Evolutionary conservation across 1,140 invertebrate genomes (phyloP).

Genomic region (Augochlora pura): DNA sequence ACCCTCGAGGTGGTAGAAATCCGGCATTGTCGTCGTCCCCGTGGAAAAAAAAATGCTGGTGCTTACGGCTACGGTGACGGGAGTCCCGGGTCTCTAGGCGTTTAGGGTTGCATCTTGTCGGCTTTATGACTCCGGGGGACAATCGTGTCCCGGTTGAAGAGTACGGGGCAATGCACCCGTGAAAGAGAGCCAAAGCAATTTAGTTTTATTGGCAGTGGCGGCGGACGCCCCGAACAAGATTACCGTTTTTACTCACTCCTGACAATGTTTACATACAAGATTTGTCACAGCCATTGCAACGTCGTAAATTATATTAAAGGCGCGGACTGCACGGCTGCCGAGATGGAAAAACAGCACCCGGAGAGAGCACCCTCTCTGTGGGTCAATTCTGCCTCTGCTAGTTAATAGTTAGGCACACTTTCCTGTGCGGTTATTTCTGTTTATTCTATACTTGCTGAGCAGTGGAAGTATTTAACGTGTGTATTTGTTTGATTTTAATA

Average conservation of each 20-base stretch:
- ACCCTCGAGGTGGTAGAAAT: not conserved
- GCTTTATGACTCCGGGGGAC: slow-evolving; percentile 54
- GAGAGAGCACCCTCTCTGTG: slow-evolving; percentile 6
- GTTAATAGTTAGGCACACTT: too few species aligned
- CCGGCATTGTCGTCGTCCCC: not conserved
- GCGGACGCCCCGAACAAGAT: slow-evolving; percentile 28
- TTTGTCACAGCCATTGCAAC: slow-evolving; percentile 75
- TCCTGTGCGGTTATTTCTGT: too few species aligned
- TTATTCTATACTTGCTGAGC: too few species aligned
- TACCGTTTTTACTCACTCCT: slow-evolving; percentile 72
- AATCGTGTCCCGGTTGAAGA: not conserved
- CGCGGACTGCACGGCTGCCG: not conserved
- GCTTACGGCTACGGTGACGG: slow-evolving; percentile 35
- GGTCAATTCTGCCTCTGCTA: too few species aligned
- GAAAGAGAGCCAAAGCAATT: slow-evolving; percentile 58
- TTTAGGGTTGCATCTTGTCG: slow-evolving; percentile 56
- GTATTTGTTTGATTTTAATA: too few species aligned
- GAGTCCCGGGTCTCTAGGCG: slow-evolving; percentile 34
- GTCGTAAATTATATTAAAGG: slow-evolving; percentile 74
- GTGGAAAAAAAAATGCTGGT: slow-evolving; percentile 13
- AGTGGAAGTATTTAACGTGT: too few species aligned
- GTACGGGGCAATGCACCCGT: slow-evolving; percentile 13
- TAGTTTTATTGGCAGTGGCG: slow-evolving; percentile 73
- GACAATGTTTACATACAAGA: slow-evolving; percentile 77
- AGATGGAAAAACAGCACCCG: slow-evolving; percentile 9